A percentile compares a stretch with the other conserved stretches of the same genome.
These are phyloP conservation scores for Xylota segnis DNA, from an alignment of 2,888 invertebrate species.

Conservation along the genomic window DNA sequence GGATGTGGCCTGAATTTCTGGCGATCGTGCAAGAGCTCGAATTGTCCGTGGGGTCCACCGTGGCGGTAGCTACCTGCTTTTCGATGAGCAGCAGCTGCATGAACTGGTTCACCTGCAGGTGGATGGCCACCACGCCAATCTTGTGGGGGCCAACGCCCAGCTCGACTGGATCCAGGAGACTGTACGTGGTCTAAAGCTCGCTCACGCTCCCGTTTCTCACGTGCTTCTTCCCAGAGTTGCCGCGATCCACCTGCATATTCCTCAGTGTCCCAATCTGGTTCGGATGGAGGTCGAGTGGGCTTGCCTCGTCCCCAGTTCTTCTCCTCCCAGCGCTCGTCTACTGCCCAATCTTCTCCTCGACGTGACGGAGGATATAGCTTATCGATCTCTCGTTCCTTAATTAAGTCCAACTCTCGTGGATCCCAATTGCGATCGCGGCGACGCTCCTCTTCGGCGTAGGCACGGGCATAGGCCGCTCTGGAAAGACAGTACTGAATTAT, in stretches of 20 bases:
- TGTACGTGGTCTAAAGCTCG: conserved; percentile 65
- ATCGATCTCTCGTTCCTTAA: conserved; percentile 79
- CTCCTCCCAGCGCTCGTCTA: conserved; percentile 67
- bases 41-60: conserved; percentile 69
- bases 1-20: conserved; percentile 81
- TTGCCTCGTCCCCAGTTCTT: conserved; percentile 63
- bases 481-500: conserved; percentile 37
- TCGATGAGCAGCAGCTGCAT: conserved; percentile 35
- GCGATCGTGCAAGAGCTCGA: conserved; percentile 79
- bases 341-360: conserved; percentile 79
- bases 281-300: conserved; percentile 80
- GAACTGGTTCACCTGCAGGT: conserved; percentile 30
- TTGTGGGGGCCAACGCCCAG: conserved; percentile 68
- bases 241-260: conserved; percentile 78
- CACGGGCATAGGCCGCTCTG: conserved; percentile 81
- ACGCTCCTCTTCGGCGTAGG: conserved; percentile 81
- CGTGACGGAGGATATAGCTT: conserved; percentile 52
- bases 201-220: conserved; percentile 70
- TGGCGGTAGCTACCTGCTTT: conserved; percentile 62
- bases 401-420: conserved; percentile 79
- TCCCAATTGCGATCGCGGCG: conserved; percentile 81
- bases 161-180: conserved; percentile 48
- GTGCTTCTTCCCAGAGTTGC: conserved; percentile 73
- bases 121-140: conserved; percentile 69
- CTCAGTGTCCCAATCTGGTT: conserved; percentile 83